Evolutionary conservation across 2,113 vertebrate genomes (phyloP).

Genomic region (Silurus meridionalis): DNA sequence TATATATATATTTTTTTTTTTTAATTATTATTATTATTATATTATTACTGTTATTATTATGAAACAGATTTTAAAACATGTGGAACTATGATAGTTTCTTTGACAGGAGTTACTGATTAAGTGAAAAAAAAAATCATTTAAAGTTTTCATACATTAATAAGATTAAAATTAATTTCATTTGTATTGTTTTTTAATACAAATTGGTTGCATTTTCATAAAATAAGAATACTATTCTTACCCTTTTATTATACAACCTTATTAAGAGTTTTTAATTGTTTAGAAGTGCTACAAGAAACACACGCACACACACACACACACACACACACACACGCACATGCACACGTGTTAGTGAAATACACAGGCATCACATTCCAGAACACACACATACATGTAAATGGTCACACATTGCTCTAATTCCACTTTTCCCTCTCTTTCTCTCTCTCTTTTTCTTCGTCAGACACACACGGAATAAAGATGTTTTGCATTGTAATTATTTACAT

Average conservation of each 20-base stretch:
- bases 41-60: neutral
- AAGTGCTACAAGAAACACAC: neutral
- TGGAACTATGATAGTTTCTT: neutral
- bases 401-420: neutral
- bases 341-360: neutral
- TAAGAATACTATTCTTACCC: neutral
- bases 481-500: neutral
- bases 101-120: too few relatives aligned
- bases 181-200: too few relatives aligned
- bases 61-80: neutral
- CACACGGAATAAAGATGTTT: neutral
- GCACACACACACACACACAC: neutral
- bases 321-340: neutral
- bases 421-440: neutral
- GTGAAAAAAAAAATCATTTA: too few relatives aligned
- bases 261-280: too few relatives aligned
- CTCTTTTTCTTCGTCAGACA: neutral
- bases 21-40: neutral
- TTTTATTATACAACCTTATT: too few relatives aligned
- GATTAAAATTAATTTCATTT: too few relatives aligned
- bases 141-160: too few relatives aligned
- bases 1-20: neutral
- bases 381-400: neutral
- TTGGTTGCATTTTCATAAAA: too few relatives aligned
- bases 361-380: conserved; percentile 5